Base-by-base conservation (phyloP, 2,888 invertebrate genomes). In the Phoronis australis region DNA sequence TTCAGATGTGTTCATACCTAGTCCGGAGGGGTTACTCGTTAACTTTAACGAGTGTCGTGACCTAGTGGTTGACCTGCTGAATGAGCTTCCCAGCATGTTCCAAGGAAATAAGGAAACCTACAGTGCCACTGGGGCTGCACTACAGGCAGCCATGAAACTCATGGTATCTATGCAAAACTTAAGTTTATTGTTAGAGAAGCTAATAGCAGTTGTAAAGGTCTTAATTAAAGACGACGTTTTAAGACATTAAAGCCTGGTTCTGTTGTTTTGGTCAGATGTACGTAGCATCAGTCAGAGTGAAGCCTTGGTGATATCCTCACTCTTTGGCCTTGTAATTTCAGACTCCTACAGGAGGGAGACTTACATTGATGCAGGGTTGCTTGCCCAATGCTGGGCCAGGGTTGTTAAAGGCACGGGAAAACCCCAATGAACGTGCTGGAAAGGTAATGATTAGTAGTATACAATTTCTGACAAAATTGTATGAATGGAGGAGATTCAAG, bases 341-440 rank as follows among this genome's bases (percentile, higher is more conserved):
- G 88, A 83, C 87, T 56, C 83, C 90, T 1, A 90, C 92, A 2
- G 99, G 99, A 43, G 99, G 99, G 5, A 83, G 99, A 43, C 83
- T 99, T 21, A 90, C 95, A 5, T 91, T 97, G 9, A 88, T 99
- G 80, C 94, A 95, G 80, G 85, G 90, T 12, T 86, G 88, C 71
- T 80, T 97, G 69, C 82, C 83, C 1, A 79, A 76, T 45, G 61
- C 76, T 26, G 83, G 99, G 1, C 92, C 94, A 0, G 97, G 97
- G 42, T 85, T 88, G 3, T 80, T 99, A 63, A 85, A 85, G 57
- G 78, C 86, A 9, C 83, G 91, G 62, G 95, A 97, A 80, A 90
- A 95, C 77, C 89, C 93, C 1, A 89, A 87, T 70, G 85, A 88
- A 59, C 82, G 92, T 40, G 79, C 83, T 31, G 83, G 85, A 5